These are phyloP conservation scores for Zootermopsis nevadensis DNA, from an alignment of 2,888 invertebrate genomes.

Conservation along the genomic window DNA sequence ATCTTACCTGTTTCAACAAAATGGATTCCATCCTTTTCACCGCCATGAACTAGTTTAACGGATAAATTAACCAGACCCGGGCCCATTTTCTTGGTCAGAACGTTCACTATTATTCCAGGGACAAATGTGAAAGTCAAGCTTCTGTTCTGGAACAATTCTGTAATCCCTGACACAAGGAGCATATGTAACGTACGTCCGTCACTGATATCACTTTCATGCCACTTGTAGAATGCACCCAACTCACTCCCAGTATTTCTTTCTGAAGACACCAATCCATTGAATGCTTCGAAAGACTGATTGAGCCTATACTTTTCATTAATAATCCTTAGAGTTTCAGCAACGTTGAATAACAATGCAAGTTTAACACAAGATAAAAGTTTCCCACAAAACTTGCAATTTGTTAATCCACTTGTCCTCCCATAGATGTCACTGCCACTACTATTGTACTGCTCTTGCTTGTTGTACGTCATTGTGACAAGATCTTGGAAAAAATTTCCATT, in stretches of 20 bases:
- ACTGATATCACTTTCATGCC: not conserved
- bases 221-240: not conserved
- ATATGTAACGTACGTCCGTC: not conserved
- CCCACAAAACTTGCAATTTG: not conserved
- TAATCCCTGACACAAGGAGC: conserved; percentile 24
- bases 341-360: conserved; percentile 35
- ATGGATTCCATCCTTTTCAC: not conserved
- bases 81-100: not conserved
- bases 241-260: not conserved
- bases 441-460: not conserved
- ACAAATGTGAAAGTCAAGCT: conserved; percentile 29
- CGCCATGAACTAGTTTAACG: not conserved
- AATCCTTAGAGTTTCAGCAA: not conserved
- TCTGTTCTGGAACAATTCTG: conserved; percentile 31
- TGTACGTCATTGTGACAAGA: not conserved
- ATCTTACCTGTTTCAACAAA: too few species aligned
- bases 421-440: not conserved
- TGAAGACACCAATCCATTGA: conserved; percentile 35
- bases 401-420: not conserved
- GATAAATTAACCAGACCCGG: not conserved
- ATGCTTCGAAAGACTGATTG: conserved; percentile 19
- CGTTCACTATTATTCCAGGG: conserved; percentile 28
- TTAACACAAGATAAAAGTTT: conserved; percentile 45
- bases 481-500: not conserved
- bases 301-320: not conserved